These are phyloP conservation scores for Lathamus discolor DNA, from an alignment of 2,113 vertebrate genomes.

Conservation along the genomic window DNA sequence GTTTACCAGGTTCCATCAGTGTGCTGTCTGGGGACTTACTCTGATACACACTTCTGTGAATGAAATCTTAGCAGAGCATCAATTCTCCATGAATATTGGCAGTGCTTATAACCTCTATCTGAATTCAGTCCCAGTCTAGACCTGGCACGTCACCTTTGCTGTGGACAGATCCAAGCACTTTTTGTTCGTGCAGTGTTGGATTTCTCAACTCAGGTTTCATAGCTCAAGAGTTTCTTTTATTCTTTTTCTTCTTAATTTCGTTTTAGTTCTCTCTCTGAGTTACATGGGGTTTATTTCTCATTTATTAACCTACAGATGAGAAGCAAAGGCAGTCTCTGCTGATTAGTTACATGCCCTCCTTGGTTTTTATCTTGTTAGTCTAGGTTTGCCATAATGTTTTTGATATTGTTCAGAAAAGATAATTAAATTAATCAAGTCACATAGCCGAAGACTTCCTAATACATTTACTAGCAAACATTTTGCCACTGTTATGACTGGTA, in stretches of 20 bases:
- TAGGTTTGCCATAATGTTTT: not conserved
- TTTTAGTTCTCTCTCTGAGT: not conserved
- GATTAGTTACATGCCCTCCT: not conserved
- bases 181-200: not conserved
- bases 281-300: not conserved
- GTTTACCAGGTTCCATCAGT: not conserved
- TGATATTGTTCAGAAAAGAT: not conserved
- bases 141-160: not conserved
- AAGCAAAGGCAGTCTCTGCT: not conserved
- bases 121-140: not conserved
- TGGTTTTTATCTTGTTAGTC: not conserved
- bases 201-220: not conserved
- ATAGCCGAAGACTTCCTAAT: not conserved
- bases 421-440: not conserved
- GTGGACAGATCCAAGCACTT: not conserved
- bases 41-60: not conserved
- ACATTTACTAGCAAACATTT: not conserved
- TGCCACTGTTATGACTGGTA: not conserved
- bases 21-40: not conserved
- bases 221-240: not conserved
- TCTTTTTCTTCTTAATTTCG: not conserved
- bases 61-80: not conserved
- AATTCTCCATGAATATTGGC: not conserved
- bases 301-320: not conserved
- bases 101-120: not conserved